Base-by-base conservation (phyloP, 2,888 invertebrate genomes). In the Dugesia japonica region DNA sequence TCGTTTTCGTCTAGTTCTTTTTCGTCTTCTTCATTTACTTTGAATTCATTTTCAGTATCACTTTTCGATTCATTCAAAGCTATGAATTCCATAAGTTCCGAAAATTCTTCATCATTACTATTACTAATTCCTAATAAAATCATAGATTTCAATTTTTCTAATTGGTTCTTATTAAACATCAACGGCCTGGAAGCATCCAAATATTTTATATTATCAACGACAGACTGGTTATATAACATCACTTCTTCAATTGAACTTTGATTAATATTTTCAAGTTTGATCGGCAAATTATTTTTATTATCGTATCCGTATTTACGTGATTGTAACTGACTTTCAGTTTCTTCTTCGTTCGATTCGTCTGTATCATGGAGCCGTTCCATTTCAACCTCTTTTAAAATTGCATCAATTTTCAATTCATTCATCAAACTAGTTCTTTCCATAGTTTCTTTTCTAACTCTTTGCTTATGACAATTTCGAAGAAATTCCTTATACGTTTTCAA, bases 371-470 rank as follows among this genome's bases (percentile, higher is more conserved):
- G 20, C 17, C 4, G n/a, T 13, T 56, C 56, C 56, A 56, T 56
- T 56, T 56, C 56, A n/a, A 56, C 56, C 17, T 56, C 56, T 13
- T 56, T 56, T n/a, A 56, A 56, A 56, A 56, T 56, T 56, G 56
- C 56, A 56, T 56, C 56, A 56, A 56, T 56, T 56, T 56, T 56
- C 56, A 56, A 56, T 56, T 56, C 56, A 56, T 56, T 56, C 56
- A 56, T 56, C 56, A 56, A 56, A 56, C 56, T 56, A 4, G 56
- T 56, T n/a, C 56, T 56, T 23, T 56, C 56, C 23, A 56, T 20
- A n/a, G 56, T n/a, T 23, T 56, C 20, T 56, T 56, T 56, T 23
- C 56, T n/a, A 9, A 9, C 56, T 23, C 56, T 4, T 56, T 56
- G 56, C 17, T n/a, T 56, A n/a, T 56, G 56, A 56, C 56, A 56